Conservation (phyloP, 1,140 invertebrate genomes). For the Arctopsyche grandis region DNA sequence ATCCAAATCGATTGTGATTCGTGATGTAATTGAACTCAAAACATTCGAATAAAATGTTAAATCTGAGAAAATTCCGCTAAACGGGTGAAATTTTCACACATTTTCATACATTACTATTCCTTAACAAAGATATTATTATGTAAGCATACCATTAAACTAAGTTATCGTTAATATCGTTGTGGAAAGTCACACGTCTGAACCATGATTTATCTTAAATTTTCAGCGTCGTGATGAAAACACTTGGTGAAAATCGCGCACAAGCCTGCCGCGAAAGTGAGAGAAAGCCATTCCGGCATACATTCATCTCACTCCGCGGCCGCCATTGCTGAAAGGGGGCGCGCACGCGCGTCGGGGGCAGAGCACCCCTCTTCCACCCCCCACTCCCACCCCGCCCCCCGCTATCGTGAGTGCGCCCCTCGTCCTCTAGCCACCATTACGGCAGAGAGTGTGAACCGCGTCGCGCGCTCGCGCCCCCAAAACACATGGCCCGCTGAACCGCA, state of each 20-base stretch:
- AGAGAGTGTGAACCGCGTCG: background rate
- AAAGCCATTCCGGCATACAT: background rate
- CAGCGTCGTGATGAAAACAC: too few species aligned
- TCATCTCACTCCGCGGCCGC: background rate
- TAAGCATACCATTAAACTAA: too few species aligned
- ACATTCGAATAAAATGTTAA: too few species aligned
- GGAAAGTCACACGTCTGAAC: too few species aligned
- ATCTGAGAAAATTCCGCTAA: too few species aligned
- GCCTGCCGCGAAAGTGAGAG: background rate
- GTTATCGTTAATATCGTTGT: too few species aligned
- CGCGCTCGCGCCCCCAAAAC: background rate
- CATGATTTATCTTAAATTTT: too few species aligned
- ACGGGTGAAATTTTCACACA: too few species aligned
- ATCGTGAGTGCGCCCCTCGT: background rate
- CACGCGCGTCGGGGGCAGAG: background rate
- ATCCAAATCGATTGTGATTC: too few species aligned
- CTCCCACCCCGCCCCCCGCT: background rate
- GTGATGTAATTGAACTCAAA: too few species aligned
- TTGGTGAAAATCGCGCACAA: background rate
- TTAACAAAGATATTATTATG: too few species aligned
- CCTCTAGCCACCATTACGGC: background rate
- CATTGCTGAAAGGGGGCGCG: constrained; percentile 4
- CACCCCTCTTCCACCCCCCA: background rate
- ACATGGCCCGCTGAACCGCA: background rate
- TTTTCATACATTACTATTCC: too few species aligned